Conservation (phyloP, 2,113 vertebrate genomes). For the Pseudopodoces humilis region DNA sequence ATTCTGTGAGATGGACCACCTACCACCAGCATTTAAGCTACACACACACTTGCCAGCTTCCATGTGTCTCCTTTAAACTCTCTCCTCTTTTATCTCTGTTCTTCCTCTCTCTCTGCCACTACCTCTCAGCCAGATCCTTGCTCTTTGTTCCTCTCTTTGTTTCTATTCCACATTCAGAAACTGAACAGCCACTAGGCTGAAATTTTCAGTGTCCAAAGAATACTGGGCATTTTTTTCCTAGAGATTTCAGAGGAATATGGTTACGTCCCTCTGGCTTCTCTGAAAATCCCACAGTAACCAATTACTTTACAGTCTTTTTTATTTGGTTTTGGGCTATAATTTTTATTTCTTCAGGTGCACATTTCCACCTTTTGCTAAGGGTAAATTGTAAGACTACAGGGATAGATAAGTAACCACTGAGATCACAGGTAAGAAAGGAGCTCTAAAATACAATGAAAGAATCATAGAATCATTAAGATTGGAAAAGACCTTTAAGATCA, state of each 20-base stretch:
- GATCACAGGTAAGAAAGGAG: not conserved
- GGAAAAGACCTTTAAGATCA: not conserved
- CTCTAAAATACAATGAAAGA: not conserved
- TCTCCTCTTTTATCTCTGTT: not conserved
- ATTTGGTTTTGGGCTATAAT: not conserved
- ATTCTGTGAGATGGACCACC: not conserved
- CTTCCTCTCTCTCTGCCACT: not conserved
- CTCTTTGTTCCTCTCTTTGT: not conserved
- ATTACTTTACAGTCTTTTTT: not conserved
- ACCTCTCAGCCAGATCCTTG: not conserved
- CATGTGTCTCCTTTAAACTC: not conserved
- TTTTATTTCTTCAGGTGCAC: not conserved
- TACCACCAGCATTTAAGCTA: not conserved
- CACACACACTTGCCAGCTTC: not conserved
- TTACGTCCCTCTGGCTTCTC: not conserved
- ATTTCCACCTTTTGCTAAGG: not conserved
- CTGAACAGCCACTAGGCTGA: not conserved
- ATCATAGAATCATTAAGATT: not conserved
- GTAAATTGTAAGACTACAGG: accelerated
- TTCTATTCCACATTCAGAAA: not conserved
- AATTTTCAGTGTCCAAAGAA: not conserved
- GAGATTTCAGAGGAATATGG: not conserved
- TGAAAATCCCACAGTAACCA: not conserved
- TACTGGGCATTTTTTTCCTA: not conserved
- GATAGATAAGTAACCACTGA: not conserved